Conservation (phyloP, 2,113 vertebrate genomes). For the Motacilla tschutschensis region DNA sequence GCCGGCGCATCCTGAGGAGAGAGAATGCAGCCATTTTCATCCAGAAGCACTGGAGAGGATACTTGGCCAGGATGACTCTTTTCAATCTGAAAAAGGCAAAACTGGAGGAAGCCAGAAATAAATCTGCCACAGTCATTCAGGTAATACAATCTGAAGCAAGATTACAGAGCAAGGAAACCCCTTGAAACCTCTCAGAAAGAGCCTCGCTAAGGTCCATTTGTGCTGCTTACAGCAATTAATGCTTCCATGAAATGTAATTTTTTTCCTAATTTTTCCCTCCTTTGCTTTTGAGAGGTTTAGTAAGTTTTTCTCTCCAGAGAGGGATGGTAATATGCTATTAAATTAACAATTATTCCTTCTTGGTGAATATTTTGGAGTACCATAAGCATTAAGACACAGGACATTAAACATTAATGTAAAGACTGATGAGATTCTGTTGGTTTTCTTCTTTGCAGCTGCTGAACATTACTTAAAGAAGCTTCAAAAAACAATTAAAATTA, state of each 20-base stretch:
- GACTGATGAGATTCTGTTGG: background rate
- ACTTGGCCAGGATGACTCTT: constrained; percentile 60
- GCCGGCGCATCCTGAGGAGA: constrained; percentile 44
- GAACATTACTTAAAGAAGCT: background rate
- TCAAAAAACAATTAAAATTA: background rate
- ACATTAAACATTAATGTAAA: background rate
- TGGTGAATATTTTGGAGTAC: background rate
- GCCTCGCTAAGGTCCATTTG: background rate
- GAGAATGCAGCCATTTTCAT: constrained; percentile 70
- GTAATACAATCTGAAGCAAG: constrained; percentile 53
- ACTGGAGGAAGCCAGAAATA: constrained; percentile 55
- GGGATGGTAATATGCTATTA: background rate
- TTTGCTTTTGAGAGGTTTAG: background rate
- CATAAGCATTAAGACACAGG: background rate
- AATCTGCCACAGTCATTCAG: constrained; percentile 83
- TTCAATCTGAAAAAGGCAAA: constrained; percentile 62
- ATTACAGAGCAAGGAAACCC: background rate
- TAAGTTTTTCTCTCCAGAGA: background rate
- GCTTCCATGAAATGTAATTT: background rate
- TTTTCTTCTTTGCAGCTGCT: background rate
- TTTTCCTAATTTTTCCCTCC: rapidly evolving
- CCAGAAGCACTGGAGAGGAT: constrained; percentile 83
- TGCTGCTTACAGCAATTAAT: background rate
- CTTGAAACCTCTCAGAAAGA: background rate
- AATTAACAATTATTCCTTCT: background rate